Conservation (phyloP, 2,797 vertebrate genomes). For the Hypotaenidia okinawae region DNA sequence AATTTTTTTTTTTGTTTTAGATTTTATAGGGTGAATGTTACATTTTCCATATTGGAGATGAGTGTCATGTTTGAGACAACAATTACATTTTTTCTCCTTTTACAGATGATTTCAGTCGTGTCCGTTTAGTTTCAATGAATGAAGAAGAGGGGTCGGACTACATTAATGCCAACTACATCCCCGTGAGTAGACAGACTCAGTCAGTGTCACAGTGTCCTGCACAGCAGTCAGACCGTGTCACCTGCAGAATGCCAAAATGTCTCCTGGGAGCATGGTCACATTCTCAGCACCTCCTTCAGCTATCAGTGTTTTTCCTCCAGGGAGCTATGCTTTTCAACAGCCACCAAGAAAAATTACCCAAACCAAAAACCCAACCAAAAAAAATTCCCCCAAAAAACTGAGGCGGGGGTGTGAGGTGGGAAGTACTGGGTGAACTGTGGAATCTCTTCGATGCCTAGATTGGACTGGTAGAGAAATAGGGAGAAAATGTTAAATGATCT, state of each 20-base stretch:
- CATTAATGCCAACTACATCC: constrained; percentile 97
- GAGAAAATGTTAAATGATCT: neutral
- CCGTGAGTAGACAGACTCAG: constrained; percentile 80
- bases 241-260: neutral
- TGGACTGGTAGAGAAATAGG: neutral
- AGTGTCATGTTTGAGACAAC: neutral
- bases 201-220: neutral
- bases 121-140: constrained; percentile 89
- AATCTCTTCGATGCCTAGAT: neutral
- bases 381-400: too few species aligned
- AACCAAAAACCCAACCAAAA: too few species aligned
- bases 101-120: constrained; percentile 94
- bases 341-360: too few species aligned
- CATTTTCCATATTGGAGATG: neutral
- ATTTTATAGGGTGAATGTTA: neutral
- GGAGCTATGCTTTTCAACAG: neutral
- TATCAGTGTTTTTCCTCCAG: neutral
- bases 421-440: neutral
- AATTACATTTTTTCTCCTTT: neutral
- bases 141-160: constrained; percentile 94
- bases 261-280: neutral
- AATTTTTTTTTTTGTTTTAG: neutral
- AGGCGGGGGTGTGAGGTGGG: too few species aligned
- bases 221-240: neutral
- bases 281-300: neutral